These are phyloP conservation scores for Laticauda colubrina DNA, from an alignment of 2,113 vertebrate species.

Conservation along the genomic window DNA sequence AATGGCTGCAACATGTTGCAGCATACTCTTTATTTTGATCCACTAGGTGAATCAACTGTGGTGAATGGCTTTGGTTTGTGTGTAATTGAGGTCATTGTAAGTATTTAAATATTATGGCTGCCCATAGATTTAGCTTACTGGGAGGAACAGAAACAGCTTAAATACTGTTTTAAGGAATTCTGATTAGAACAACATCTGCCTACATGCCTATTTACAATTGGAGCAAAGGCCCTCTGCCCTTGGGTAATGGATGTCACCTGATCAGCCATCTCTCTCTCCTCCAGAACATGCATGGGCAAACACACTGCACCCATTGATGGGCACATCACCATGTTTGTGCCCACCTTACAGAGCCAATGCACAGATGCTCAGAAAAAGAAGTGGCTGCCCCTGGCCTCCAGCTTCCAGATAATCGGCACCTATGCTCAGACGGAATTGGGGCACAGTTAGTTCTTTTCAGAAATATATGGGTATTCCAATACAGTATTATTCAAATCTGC, in stretches of 20 bases:
- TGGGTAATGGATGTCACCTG: conserved; percentile 60
- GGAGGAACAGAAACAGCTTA: neutral
- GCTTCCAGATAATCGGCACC: conserved; percentile 83
- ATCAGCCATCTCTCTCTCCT: conserved; percentile 69
- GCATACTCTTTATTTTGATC: neutral
- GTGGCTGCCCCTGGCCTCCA: conserved; percentile 80
- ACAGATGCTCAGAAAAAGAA: conserved; percentile 83
- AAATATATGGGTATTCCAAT: conserved; percentile 56
- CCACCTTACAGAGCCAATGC: conserved; percentile 81
- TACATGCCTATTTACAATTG: neutral
- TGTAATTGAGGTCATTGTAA: neutral
- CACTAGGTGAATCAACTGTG: neutral
- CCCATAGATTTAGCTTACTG: neutral
- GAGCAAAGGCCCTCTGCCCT: conserved; percentile 28
- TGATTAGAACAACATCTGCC: neutral
- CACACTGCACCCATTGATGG: conserved; percentile 76
- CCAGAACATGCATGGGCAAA: conserved; percentile 69
- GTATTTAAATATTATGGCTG: neutral
- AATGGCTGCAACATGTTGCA: neutral
- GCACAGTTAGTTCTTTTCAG: conserved; percentile 88
- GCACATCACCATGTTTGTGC: conserved; percentile 89
- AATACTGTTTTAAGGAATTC: neutral
- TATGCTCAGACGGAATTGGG: conserved; percentile 96
- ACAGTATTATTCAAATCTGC: conserved; percentile 35
- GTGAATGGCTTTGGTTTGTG: neutral